A percentile compares a stretch with the other conserved stretches of the same genome.
These are phyloP conservation scores for Naja naja DNA, from an alignment of 2,113 vertebrate species.

Conservation along the genomic window DNA sequence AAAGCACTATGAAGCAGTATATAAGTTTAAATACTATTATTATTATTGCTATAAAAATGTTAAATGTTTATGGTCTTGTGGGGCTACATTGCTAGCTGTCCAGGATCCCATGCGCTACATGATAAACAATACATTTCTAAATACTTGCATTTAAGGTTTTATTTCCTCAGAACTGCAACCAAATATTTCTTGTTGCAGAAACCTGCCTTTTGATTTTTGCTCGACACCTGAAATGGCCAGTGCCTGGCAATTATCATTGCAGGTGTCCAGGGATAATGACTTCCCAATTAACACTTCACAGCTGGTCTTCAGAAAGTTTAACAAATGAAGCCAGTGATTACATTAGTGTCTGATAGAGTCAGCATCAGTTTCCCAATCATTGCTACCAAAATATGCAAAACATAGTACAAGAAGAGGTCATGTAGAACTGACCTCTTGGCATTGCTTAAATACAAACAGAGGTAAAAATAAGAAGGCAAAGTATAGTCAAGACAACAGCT, in stretches of 20 bases:
- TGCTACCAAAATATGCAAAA: slow-evolving; percentile 51
- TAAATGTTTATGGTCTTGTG: background rate
- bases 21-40: background rate
- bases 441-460: background rate
- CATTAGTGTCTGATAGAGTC: slow-evolving; percentile 56
- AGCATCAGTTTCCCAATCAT: slow-evolving; percentile 12
- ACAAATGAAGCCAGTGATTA: slow-evolving; percentile 61
- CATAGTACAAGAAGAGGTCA: slow-evolving; percentile 25
- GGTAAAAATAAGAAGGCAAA: background rate
- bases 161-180: slow-evolving; percentile 48
- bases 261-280: slow-evolving; percentile 52
- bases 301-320: slow-evolving; percentile 55
- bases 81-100: background rate
- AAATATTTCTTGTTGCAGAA: slow-evolving; percentile 57
- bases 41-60: background rate
- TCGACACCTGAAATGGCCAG: slow-evolving; percentile 30
- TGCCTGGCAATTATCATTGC: slow-evolving; percentile 59
- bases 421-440: background rate
- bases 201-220: slow-evolving; percentile 45
- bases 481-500: background rate
- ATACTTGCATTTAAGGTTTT: slow-evolving; percentile 38
- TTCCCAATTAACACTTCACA: slow-evolving; percentile 59
- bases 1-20: background rate
- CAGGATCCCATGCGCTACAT: background rate
- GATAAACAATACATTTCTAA: slow-evolving; percentile 48